phyloP scores from a whole-genome alignment of 2,797 vertebrate species.

The Sphaeramia orbicularis region DNA sequence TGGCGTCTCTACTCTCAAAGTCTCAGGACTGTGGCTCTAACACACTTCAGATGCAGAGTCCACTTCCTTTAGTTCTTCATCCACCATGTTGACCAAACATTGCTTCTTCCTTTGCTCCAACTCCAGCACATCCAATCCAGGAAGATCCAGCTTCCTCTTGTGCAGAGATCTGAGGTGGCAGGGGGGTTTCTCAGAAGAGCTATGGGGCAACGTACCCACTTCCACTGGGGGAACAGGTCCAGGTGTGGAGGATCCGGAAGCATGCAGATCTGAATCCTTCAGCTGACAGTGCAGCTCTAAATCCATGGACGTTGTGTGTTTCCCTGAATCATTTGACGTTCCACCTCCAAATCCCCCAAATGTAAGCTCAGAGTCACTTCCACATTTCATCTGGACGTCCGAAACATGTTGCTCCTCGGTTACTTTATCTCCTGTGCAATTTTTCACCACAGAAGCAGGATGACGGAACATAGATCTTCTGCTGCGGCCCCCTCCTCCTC shows the following conservation, averaged over 20 bases:
- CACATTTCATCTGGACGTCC: conserved; percentile 77
- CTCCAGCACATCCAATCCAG: conserved; percentile 71
- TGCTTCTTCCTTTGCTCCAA: conserved; percentile 80
- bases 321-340: conserved; percentile 29
- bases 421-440: conserved; percentile 15
- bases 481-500: conserved; percentile 44
- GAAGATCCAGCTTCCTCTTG: conserved; percentile 87
- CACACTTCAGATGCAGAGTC: conserved; percentile 41
- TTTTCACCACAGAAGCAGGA: conserved; percentile 39
- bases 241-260: conserved; percentile 22
- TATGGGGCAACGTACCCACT: background rate
- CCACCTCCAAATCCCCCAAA: too few species aligned
- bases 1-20: too few species aligned
- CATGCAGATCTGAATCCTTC: conserved; percentile 46
- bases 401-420: conserved; percentile 32
- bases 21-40: background rate
- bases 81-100: conserved; percentile 59
- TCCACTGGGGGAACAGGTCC: conserved; percentile 4
- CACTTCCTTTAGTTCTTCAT: conserved; percentile 20
- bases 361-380: conserved; percentile 51
- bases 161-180: conserved; percentile 36
- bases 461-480: conserved; percentile 50
- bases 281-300: conserved; percentile 33
- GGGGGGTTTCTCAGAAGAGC: conserved; percentile 38
- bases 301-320: conserved; percentile 30